A percentile compares a stretch with the other conserved stretches of the same genome.
Conservation (phyloP, 1,140 invertebrate genomes). For the Aphelinus atriplicis region DNA sequence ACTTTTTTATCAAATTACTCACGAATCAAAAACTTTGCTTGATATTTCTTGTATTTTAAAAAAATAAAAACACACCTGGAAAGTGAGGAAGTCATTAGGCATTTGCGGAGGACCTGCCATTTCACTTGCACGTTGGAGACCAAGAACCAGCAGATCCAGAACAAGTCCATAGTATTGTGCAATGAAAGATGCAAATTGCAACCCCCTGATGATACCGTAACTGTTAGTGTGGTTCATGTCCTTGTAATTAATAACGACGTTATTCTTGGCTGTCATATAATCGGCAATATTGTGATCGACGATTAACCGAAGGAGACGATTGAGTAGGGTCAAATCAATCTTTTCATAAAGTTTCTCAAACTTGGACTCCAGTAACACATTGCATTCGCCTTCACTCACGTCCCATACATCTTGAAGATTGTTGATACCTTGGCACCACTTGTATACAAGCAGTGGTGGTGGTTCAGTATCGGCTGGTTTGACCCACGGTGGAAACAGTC, state of each 20-base stretch:
- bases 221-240: slow-evolving; percentile 99
- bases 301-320: slow-evolving; percentile 93
- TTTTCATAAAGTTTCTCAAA: slow-evolving; percentile 99
- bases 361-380: slow-evolving; percentile 96
- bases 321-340: slow-evolving; percentile 97
- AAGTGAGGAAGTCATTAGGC: slow-evolving; percentile 96
- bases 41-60: not conserved
- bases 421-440: slow-evolving; percentile 99
- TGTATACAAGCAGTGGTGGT: slow-evolving; percentile 96
- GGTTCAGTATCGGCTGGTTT: slow-evolving; percentile 99
- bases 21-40: no score
- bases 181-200: slow-evolving; percentile 99
- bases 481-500: slow-evolving; percentile 98
- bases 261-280: slow-evolving; percentile 99
- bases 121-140: slow-evolving; percentile 95
- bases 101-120: slow-evolving; percentile 99
- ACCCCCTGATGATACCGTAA: slow-evolving; percentile 96
- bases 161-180: slow-evolving; percentile 98
- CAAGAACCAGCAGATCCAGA: slow-evolving; percentile 93
- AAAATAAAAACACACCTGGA: slow-evolving; percentile 68
- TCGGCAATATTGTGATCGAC: slow-evolving; percentile 99
- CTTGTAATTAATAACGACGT: slow-evolving; percentile 99
- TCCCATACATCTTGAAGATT: slow-evolving; percentile 99
- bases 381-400: slow-evolving; percentile 97
- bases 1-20: no score